These are phyloP conservation scores for Arenicola marina DNA, from an alignment of 2,888 invertebrate species.

Conservation along the genomic window DNA sequence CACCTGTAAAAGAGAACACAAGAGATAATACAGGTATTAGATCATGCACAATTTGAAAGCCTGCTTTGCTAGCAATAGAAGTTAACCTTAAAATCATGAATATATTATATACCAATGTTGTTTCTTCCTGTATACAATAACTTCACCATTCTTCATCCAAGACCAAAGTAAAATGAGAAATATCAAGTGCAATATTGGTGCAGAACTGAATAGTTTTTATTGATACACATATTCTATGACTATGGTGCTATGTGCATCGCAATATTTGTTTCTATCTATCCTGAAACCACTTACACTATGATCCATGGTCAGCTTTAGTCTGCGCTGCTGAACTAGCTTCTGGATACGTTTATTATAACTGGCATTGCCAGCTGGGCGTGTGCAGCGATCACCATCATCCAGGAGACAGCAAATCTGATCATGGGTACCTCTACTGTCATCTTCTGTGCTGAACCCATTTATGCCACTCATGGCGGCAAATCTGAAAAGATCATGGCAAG, in stretches of 20 bases:
- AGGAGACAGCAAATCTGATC: constrained; percentile 32
- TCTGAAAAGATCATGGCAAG: not conserved
- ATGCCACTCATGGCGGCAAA: not conserved
- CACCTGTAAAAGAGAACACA: constrained; percentile 68
- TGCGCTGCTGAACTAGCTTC: constrained; percentile 89
- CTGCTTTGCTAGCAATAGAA: no score
- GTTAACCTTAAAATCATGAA: no score
- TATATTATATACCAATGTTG: no score
- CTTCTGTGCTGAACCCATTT: constrained; percentile 6
- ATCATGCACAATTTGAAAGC: not conserved
- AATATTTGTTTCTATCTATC: no score
- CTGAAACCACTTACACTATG: constrained; percentile 67
- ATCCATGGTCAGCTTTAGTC: constrained; percentile 86
- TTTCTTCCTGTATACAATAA: no score
- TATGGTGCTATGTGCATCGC: no score
- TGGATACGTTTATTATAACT: constrained; percentile 96
- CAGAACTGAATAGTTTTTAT: no score
- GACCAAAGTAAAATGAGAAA: no score
- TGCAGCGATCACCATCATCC: constrained; percentile 31
- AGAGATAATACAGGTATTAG: not conserved
- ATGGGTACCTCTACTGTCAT: not conserved
- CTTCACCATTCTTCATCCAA: no score
- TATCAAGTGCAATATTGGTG: no score
- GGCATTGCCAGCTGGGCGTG: constrained; percentile 86
- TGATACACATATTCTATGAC: no score